Evolutionary conservation across 2,888 invertebrate species (phyloP).

Genomic region (Polyommatus iphigenia): DNA sequence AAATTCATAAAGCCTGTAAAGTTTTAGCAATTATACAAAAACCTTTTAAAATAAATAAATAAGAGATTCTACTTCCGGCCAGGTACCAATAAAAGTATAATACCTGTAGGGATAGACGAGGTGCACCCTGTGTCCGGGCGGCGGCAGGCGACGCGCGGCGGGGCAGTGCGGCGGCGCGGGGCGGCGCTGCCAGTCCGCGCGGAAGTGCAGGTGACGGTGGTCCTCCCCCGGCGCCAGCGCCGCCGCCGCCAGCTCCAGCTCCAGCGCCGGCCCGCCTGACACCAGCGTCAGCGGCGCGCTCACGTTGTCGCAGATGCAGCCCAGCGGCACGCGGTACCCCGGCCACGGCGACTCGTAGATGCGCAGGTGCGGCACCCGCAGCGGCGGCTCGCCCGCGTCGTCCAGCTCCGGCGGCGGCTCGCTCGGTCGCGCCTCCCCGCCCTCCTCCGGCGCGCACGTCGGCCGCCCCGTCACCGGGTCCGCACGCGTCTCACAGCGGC

Average conservation of each 20-base stretch:
- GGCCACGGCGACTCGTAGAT: constrained; percentile 87
- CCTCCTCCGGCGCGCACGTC: constrained; percentile 53
- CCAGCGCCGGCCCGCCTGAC: constrained; percentile 78
- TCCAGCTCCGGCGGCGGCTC: constrained; percentile 48
- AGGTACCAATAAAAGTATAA: constrained; percentile 37
- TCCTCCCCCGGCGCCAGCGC: constrained; percentile 89
- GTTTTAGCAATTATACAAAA: too few relatives aligned
- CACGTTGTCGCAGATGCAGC: constrained; percentile 90
- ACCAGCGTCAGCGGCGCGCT: constrained; percentile 56
- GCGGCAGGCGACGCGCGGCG: constrained; percentile 51
- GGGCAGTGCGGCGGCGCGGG: constrained; percentile 42
- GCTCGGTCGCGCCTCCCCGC: constrained; percentile 43
- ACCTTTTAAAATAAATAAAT: too few relatives aligned
- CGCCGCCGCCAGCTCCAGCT: constrained; percentile 87
- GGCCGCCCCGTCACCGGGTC: constrained; percentile 87
- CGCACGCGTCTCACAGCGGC: constrained; percentile 83
- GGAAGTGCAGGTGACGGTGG: constrained; percentile 89
- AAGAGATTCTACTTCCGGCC: too few relatives aligned
- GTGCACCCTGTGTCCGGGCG: constrained; percentile 56
- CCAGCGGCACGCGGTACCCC: constrained; percentile 84
- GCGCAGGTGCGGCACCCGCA: constrained; percentile 76
- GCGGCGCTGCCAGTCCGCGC: constrained; percentile 77
- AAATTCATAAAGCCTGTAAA: too few relatives aligned
- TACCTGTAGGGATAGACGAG: constrained; percentile 66
- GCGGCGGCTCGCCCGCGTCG: constrained; percentile 61